Evolutionary conservation across 2,797 vertebrate species (phyloP).

Genomic region (Semaprochilodus insignis): DNA sequence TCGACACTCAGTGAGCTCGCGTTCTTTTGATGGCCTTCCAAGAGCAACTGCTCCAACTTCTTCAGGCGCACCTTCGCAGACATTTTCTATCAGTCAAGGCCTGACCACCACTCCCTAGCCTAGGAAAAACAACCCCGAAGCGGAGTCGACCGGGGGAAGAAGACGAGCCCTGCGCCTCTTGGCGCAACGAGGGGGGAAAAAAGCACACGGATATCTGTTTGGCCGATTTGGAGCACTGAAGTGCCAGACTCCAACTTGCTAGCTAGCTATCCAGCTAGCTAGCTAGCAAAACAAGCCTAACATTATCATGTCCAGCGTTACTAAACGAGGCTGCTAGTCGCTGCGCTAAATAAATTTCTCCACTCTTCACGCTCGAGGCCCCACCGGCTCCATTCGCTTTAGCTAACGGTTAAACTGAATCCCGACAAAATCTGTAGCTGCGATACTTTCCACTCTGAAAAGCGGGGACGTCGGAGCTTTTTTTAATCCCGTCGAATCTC

Average conservation of each 20-base stretch:
- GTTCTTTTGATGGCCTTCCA: constrained; percentile 84
- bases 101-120: constrained; percentile 48
- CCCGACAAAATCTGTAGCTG: constrained; percentile 72
- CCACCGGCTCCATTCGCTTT: constrained; percentile 64
- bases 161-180: neutral
- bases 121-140: constrained; percentile 12
- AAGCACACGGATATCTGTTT: constrained; percentile 26
- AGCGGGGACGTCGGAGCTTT: constrained; percentile 63
- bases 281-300: constrained; percentile 71
- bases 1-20: constrained; percentile 88
- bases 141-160: neutral
- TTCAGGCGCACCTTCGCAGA: constrained; percentile 93
- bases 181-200: constrained; percentile 20
- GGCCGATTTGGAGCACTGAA: constrained; percentile 58
- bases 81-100: constrained; percentile 73
- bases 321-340: constrained; percentile 31
- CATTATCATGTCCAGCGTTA: constrained; percentile 63
- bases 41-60: constrained; percentile 92
- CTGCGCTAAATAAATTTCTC: constrained; percentile 1
- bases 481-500: constrained; percentile 66
- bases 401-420: constrained; percentile 59
- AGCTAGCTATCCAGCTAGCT: constrained; percentile 69
- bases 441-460: constrained; percentile 66
- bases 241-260: constrained; percentile 63
- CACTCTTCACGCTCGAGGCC: constrained; percentile 61